Conservation (phyloP, 2,113 vertebrate genomes). For the Platichthys stellatus region DNA sequence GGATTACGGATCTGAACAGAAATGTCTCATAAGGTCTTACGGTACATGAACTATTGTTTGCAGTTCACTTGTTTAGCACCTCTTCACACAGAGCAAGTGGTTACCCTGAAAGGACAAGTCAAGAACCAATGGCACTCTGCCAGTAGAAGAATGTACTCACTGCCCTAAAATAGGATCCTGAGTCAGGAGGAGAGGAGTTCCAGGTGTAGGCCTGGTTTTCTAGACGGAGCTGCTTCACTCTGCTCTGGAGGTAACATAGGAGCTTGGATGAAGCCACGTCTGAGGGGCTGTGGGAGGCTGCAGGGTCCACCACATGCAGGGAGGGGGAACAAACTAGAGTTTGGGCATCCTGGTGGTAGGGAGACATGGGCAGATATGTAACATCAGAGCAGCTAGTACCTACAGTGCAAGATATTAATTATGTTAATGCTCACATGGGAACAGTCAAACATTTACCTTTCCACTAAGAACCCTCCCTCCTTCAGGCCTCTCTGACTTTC, state of each 20-base stretch:
- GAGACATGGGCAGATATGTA: neutral
- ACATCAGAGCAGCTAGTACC: neutral
- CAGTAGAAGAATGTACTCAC: neutral
- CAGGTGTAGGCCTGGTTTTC: slow-evolving; percentile 66
- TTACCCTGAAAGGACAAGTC: too few species aligned
- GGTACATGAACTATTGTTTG: too few species aligned
- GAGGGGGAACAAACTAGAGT: slow-evolving; percentile 42
- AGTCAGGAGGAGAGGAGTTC: slow-evolving; percentile 34
- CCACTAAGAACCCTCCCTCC: slow-evolving; percentile 43
- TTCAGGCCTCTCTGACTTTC: slow-evolving; percentile 53
- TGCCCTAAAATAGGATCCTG: slow-evolving; percentile 60
- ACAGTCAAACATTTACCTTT: slow-evolving; percentile 64
- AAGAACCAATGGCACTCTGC: neutral
- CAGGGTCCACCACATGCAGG: slow-evolving; percentile 26
- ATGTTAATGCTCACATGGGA: neutral
- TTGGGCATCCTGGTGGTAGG: slow-evolving; percentile 53
- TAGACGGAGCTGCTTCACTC: slow-evolving; percentile 78
- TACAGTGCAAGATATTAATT: too few species aligned
- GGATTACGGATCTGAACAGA: too few species aligned
- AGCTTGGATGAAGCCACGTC: slow-evolving; percentile 78
- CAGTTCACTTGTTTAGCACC: too few species aligned
- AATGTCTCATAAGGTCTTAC: too few species aligned
- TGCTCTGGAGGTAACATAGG: slow-evolving; percentile 79
- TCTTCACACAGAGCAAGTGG: too few species aligned
- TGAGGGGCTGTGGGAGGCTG: slow-evolving; percentile 36